These are phyloP conservation scores for Chironex yamaguchii DNA, from an alignment of 30 jellyfish, hydroid and myxozoan genomes.

Conservation along the genomic window DNA sequence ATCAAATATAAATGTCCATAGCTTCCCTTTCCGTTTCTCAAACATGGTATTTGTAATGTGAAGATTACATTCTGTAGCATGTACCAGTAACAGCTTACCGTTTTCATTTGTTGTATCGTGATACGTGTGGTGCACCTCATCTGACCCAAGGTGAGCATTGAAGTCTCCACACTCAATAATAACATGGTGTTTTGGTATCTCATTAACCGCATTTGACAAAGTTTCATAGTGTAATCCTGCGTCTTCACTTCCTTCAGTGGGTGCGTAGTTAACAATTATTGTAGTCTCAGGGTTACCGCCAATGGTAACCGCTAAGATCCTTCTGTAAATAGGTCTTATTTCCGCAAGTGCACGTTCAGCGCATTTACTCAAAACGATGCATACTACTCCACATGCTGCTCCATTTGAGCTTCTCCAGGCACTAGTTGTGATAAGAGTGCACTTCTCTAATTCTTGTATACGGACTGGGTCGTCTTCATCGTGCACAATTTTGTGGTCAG, in stretches of 20 bases:
- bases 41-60: not conserved
- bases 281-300: slow-evolving; percentile 35
- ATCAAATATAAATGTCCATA: slow-evolving; percentile 44
- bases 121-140: slow-evolving; percentile 28
- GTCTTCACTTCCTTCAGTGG: slow-evolving; percentile 46
- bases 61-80: not conserved
- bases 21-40: slow-evolving; percentile 31
- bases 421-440: slow-evolving; percentile 4
- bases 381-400: slow-evolving; percentile 47
- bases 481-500: slow-evolving; percentile 16
- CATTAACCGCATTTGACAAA: slow-evolving; percentile 1
- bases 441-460: not conserved
- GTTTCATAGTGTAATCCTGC: slow-evolving; percentile 37
- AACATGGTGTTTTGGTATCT: slow-evolving; percentile 42
- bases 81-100: slow-evolving; percentile 19
- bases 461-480: slow-evolving; percentile 14
- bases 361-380: not conserved
- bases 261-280: slow-evolving; percentile 16
- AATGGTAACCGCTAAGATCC: slow-evolving; percentile 2
- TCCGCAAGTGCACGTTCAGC: slow-evolving; percentile 11
- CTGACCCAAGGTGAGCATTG: slow-evolving; percentile 55
- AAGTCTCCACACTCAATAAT: slow-evolving; percentile 32
- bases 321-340: not conserved
- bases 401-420: slow-evolving; percentile 48
- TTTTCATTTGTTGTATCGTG: slow-evolving; percentile 42